These are phyloP conservation scores for Smithornis capensis DNA, from an alignment of 2,113 vertebrate species.

Conservation along the genomic window DNA sequence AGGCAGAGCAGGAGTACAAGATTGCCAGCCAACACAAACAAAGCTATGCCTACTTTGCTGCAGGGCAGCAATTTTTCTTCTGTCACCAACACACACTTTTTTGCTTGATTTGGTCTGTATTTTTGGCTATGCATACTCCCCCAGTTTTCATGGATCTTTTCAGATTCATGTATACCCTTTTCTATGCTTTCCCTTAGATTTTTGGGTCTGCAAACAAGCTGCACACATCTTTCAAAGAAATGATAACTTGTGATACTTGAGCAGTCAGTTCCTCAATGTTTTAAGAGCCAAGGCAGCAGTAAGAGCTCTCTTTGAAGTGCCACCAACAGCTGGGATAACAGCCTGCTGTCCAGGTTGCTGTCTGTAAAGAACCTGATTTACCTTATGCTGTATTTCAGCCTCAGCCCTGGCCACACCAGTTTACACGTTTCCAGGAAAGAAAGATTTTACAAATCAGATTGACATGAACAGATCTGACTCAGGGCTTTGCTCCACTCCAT, in stretches of 20 bases:
- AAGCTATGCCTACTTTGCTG: neutral
- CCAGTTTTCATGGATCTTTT: neutral
- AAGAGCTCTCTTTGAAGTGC: conserved; percentile 3
- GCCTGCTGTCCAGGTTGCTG: neutral
- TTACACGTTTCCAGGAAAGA: neutral
- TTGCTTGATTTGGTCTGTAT: neutral
- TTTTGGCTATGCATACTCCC: neutral
- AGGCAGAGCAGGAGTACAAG: neutral
- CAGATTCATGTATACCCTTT: neutral
- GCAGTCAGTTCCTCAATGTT: neutral
- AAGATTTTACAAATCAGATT: neutral
- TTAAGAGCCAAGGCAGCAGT: neutral
- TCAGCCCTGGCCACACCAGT: neutral
- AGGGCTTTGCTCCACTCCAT: neutral
- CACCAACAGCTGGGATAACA: conserved; percentile 20
- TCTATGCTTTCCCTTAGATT: neutral
- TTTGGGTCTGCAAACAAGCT: neutral
- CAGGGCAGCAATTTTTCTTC: conserved; percentile 16
- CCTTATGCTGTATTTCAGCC: neutral
- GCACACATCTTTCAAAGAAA: neutral
- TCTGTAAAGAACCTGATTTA: neutral
- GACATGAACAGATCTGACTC: neutral
- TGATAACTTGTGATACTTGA: neutral
- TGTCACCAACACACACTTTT: neutral
- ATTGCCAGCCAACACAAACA: neutral